Base-by-base conservation (phyloP, 2,797 vertebrate species). In the Labroides dimidiatus region DNA sequence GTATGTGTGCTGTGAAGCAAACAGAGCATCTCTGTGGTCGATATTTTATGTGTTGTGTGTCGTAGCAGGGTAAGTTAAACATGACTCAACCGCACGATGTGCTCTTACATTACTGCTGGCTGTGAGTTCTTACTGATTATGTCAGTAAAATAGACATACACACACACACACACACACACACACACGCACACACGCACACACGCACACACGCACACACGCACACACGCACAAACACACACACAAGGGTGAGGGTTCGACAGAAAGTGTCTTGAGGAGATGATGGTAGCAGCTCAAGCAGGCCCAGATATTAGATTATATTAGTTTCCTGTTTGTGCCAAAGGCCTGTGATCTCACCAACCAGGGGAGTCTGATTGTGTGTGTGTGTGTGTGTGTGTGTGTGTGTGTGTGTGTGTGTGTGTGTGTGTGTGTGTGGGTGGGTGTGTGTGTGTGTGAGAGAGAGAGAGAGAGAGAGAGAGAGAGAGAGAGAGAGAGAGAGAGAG, bases 281-380 rank as follows among this genome's bases (percentile, higher is more conserved):
- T 84, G 72, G 66, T 62, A 60, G 78, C 71, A 62, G 56, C 39
- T 71, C 69, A 61, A 67, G 56, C 63, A 77, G 77, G 54, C 75
- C 59, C 64, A 72, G 58, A 84, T 88, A 90, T 88, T 89, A 85
- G 77, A 91, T 89, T 84, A 90, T 69, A 63, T 72, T 69, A 55
- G 70, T 60, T 84, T 74, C 81, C 84, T 90, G 84, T 84, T 84
- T 83, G 66, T 77, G 50, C 72, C 78, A 78, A 72, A 79, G 71
- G 69, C 56, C 70, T 79, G 53, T 80, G 83, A 84, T 86, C 72
- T 82, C 65, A 75, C 3, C 68, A 65, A 4, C 50, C 33, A 72
- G 64, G 39, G 39, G 67, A 36, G 36, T 62, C 30, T 75, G 44
- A 2, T 4, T 64, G 37, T 63, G 37, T 42, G 37, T 67, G 37